Evolutionary conservation across 1,140 invertebrate species (phyloP), one percentile per base, ranked within the genome.

Genomic region (Brachionus sp.): DNA sequence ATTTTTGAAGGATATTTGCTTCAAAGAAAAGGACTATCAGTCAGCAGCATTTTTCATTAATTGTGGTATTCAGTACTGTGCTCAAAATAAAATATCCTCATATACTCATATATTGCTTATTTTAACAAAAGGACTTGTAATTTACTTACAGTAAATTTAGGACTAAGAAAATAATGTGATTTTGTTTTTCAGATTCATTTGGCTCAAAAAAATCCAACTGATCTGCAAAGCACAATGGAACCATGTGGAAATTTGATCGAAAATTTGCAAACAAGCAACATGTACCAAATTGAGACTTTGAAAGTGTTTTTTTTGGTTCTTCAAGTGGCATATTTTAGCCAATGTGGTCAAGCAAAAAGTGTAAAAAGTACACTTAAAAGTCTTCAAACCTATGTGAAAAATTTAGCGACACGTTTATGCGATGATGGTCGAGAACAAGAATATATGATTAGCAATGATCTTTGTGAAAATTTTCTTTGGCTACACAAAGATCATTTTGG

Each of bases 321-420:
- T 13, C 77, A 80, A 80, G 77, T 80, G 4, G 77, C 77, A 19
- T 80, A 80, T 35, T 80, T 29, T 16, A 37, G 23, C 12, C 77
- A 80, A 80, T 80, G 77, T 66, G 50, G 50, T n/a, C 77, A 80
- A 62, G 77, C 37, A 19, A 80, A 80, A 66, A 80, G 77, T 13
- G 77, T 66, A 25, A 57, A 44, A 57, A 80, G 10, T 42, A 80
- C 77, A 9, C 50, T 80, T 0, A 80, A 80, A 62, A 62, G 16
- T 19, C 77, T 80, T 16, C 77, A 80, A 37, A 50, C 53, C 12
- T 80, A 80, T 29, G 10, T 62, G 10, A 50, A 80, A 80, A 33
- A 23, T 35, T 62, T 80, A 25, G 35, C 77, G 13, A 33, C 6
- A 19, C 46, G 50, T 39, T 50, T 75, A 25, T 29, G 44, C 12